Evolutionary conservation across 2,888 invertebrate genomes (phyloP).

Genomic region (Carabus problematicus): DNA sequence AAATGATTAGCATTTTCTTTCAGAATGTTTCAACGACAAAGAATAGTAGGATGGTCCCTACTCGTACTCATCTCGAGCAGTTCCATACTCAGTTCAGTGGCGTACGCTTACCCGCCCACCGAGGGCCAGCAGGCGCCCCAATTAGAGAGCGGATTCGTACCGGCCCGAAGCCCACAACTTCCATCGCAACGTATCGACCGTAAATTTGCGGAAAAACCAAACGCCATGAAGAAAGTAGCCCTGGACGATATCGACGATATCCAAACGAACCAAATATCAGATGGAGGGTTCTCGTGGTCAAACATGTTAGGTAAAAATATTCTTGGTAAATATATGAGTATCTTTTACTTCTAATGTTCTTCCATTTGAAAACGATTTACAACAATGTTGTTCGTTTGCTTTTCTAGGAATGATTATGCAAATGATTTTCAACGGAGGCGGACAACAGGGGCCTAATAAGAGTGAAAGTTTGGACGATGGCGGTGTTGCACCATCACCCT

Average conservation of each 20-base stretch:
- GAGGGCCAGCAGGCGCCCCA: conserved; percentile 45
- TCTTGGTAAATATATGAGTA: too few relatives aligned
- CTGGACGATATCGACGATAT: conserved; percentile 83
- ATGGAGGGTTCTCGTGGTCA: conserved; percentile 85
- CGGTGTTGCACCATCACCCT: conserved; percentile 77
- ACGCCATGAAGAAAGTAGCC: conserved; percentile 86
- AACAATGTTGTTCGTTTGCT: too few relatives aligned
- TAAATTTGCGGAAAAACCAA: conserved; percentile 89
- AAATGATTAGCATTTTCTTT: conserved; percentile 39
- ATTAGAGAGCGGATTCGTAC: conserved; percentile 42
- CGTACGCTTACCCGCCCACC: conserved; percentile 67
- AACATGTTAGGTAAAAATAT: conserved; percentile 73
- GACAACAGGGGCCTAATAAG: conserved; percentile 77
- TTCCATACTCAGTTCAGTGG: conserved; percentile 70
- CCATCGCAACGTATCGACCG: conserved; percentile 67
- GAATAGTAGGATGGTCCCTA: conserved; percentile 71
- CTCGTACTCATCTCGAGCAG: conserved; percentile 74
- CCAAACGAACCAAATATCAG: conserved; percentile 80
- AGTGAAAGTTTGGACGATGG: conserved; percentile 75
- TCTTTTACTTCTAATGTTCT: too few relatives aligned
- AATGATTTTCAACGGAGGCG: conserved; percentile 79
- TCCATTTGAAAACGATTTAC: too few relatives aligned
- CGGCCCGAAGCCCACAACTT: conserved; percentile 53
- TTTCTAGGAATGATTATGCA: conserved; percentile 80
- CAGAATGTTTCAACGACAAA: conserved; percentile 71